Percentiles rank a stretch among this genome's conserved stretches.
These are phyloP conservation scores for Podotricha telesiphe DNA, from an alignment of 2,888 invertebrate species.

Conservation along the genomic window DNA sequence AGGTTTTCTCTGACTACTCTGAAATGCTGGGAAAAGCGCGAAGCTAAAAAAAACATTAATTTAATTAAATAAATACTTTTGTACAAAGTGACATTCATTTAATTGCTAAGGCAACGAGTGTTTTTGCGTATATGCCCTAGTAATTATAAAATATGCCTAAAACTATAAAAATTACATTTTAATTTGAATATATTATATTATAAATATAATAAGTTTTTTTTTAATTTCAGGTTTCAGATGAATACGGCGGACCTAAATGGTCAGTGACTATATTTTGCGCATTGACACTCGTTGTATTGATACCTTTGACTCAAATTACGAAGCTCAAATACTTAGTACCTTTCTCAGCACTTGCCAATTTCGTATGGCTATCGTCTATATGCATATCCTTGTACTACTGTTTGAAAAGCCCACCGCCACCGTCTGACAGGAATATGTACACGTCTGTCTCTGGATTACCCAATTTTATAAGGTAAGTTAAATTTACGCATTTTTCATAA, in stretches of 20 bases:
- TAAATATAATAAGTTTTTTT: too few species aligned
- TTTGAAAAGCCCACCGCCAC: conserved; percentile 81
- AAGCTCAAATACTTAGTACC: conserved; percentile 93
- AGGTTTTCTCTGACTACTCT: too few species aligned
- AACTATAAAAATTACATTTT: too few species aligned
- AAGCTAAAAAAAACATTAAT: too few species aligned
- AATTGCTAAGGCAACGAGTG: too few species aligned
- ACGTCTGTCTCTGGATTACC: conserved; percentile 87
- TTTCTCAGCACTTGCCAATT: conserved; percentile 94
- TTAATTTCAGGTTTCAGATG: conserved; percentile 79
- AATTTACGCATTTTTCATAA: too few species aligned
- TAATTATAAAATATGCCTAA: too few species aligned
- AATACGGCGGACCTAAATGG: conserved; percentile 77
- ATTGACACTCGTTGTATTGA: conserved; percentile 86
- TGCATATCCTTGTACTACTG: conserved; percentile 92
- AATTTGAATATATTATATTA: too few species aligned
- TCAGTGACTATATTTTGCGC: conserved; percentile 86
- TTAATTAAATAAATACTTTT: too few species aligned
- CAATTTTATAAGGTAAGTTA: conserved; percentile 90
- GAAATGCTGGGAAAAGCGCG: too few species aligned
- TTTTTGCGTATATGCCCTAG: too few species aligned
- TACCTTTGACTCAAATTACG: conserved; percentile 89
- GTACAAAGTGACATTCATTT: too few species aligned
- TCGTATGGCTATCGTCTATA: conserved; percentile 91
- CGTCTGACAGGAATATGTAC: conserved; percentile 68